Evolutionary conservation across 1,140 invertebrate species (phyloP), one percentile per base, ranked within the genome.

Genomic region (Papilio aristodemus): DNA sequence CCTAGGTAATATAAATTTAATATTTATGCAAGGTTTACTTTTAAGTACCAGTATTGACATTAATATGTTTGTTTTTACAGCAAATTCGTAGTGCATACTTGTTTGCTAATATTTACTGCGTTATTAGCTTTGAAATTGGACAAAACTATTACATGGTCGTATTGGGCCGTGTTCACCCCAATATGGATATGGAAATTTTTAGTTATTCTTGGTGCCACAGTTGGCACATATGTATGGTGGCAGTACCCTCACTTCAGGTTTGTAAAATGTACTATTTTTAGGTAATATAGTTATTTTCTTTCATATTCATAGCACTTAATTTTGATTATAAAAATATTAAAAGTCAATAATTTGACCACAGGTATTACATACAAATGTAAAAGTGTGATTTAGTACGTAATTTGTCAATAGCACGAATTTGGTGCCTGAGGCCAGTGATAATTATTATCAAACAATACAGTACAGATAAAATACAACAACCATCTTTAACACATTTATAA

Each of bases 151-250:
- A 93, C 94, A 84, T 98, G 97, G 96, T 98, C 96, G 70, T 99
- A 96, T 85, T 99, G 97, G 97, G 95, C 96, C 6, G 95, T 99
- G 22, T 99, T 99, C 87, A 94, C 95, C 36, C 98, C 98, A 58
- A 95, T 99, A 87, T 99, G 98, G 97, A 95, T 98, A 72, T 99
- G 98, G 98, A 99, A 99, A 89, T 92, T 95, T 70, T 94, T 98
- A 81, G 98, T 98, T 14, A 95, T 99, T 41, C 82, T 95, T 59
- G 98, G 98, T 71, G 97, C 97, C 46, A 94, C 95, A 63, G 93
- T 98, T 39, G 98, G 98, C 32, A 97, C 96, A 77, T 97, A 97
- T 83, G 95, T 99, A 4, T 99, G 98, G 98, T 97, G 96, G 94
- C 94, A 95, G 79, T 96, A 98, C 92, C 98, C 98, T 39, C 97